Base-by-base conservation (phyloP, 2,888 invertebrate species). In the Ypsolopha sequella region DNA sequence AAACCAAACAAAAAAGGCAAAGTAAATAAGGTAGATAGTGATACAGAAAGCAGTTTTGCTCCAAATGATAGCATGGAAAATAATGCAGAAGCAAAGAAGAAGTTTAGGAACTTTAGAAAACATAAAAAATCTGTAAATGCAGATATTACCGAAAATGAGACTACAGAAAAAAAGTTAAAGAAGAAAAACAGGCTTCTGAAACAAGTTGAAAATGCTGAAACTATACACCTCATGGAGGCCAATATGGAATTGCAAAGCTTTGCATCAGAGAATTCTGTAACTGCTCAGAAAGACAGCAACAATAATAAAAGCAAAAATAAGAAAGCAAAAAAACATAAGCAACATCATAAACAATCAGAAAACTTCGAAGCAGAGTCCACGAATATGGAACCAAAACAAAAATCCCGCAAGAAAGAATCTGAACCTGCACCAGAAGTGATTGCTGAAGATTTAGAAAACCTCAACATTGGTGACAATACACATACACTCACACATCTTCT, bases 401-500 rank as follows among this genome's bases (percentile, higher is more conserved):
- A 78, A 54, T 55, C 66, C 8, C 57, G 59, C 3, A 78, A 74
- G 55, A 71, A 60, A 53, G 66, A 73, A 4, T 36, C 53, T 0
- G 73, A 73, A 49, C 68, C 73, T 1, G 24, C 24, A 24, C 2
- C 24, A 24, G 79, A 80, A 48, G 58, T 63, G 1, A 73, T 80
- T 11, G 68, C 67, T 41, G 69, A 74, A 44, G 70, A 77, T 39
- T 60, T 85, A 9, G 74, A 80, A 58, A 81, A 75, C 50, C 63
- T 84, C 0, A 77, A 66, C 35, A 77, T 82, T 39, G 85, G 80
- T 10, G 80, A 84, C 52, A 85, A 81, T 58, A 60, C 81, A 24
- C 76, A 82, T 51, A 76, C 79, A 55, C 54, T 84, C 10, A 69
- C 74, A 24, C 71, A 72, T 54, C 55, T 85, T 14, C 62, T 85